Evolutionary conservation across 2,113 vertebrate species (phyloP).

Genomic region (Chrysochloris asiatica): DNA sequence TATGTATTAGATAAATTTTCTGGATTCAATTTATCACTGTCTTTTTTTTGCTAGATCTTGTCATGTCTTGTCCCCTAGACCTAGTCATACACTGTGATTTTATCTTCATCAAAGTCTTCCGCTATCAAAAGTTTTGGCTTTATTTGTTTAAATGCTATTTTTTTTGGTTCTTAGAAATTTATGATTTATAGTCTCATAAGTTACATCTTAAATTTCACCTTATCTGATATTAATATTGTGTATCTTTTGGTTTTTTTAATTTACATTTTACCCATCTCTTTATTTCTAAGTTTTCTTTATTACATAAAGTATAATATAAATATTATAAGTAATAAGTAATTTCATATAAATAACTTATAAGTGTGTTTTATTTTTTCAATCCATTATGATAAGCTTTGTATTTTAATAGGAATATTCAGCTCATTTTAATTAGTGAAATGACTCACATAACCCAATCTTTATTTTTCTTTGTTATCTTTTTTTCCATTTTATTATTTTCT

Average conservation of each 20-base stretch:
- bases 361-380: slow-evolving; percentile 28
- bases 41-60: background rate
- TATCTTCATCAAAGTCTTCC: background rate
- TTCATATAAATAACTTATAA: background rate
- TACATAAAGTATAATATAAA: background rate
- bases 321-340: too few species aligned
- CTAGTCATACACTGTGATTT: background rate
- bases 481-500: slow-evolving; percentile 1
- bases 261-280: background rate
- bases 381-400: background rate
- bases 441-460: background rate
- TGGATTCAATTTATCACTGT: background rate
- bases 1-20: background rate
- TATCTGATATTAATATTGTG: background rate
- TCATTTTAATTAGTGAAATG: background rate
- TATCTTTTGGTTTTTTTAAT: background rate
- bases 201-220: background rate
- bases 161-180: slow-evolving; percentile 1
- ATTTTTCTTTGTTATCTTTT: background rate
- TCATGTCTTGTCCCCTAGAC: background rate
- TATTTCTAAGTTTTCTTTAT: background rate
- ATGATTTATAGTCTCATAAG: background rate
- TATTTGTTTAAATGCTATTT: background rate
- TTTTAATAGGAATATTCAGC: slow-evolving; percentile 14
- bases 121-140: background rate